Evolutionary conservation across 1,140 invertebrate genomes (phyloP).

Genomic region (Fopius arisanus): DNA sequence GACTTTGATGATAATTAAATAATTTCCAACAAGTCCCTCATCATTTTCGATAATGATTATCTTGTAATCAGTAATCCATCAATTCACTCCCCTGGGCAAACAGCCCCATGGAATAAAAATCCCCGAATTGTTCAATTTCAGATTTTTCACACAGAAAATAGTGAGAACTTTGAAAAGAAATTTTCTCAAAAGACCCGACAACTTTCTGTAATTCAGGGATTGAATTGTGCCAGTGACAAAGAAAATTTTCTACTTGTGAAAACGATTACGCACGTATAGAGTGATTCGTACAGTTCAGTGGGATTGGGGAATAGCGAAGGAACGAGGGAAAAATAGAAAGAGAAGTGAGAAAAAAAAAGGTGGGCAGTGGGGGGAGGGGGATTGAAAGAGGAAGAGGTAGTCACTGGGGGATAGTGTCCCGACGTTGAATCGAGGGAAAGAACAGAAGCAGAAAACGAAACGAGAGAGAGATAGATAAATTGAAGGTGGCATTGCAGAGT

Average conservation of each 20-base stretch:
- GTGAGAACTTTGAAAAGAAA: neutral
- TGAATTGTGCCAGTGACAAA: slow-evolving; percentile 5
- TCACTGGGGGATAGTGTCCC: neutral
- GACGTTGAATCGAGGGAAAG: slow-evolving; percentile 11
- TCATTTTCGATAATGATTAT: too few relatives aligned
- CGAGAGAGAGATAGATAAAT: slow-evolving; percentile 33
- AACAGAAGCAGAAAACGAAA: slow-evolving; percentile 24
- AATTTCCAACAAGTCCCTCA: too few relatives aligned
- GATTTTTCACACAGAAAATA: neutral
- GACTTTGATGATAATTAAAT: too few relatives aligned
- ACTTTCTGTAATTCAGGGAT: neutral
- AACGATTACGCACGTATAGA: slow-evolving; percentile 17
- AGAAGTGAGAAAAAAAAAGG: neutral
- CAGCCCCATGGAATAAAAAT: too few relatives aligned
- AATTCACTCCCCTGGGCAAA: too few relatives aligned
- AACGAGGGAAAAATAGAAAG: neutral
- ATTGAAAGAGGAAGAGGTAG: neutral
- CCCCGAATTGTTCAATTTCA: too few relatives aligned
- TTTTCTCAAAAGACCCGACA: neutral
- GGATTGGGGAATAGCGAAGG: neutral
- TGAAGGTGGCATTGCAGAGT: slow-evolving; percentile 9
- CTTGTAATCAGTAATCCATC: too few relatives aligned
- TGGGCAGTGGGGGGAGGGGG: slow-evolving; percentile 16
- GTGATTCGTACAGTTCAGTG: neutral
- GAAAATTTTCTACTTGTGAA: slow-evolving; percentile 4